Base-by-base conservation (phyloP, 2,888 invertebrate species). In the Cheilosia vulpina region DNA sequence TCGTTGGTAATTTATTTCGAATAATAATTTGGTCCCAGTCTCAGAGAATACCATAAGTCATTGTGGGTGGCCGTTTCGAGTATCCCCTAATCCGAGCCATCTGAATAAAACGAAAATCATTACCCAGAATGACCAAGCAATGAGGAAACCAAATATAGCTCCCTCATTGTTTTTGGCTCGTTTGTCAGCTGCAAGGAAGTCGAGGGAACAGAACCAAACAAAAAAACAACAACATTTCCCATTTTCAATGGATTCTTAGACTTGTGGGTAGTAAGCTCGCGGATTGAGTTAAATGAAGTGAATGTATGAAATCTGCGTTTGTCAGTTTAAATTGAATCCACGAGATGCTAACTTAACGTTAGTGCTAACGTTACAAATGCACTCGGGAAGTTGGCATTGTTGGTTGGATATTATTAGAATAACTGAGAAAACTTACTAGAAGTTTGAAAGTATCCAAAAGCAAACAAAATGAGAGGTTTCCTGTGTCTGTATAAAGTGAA, bases 51-150 rank as follows among this genome's bases (percentile, higher is more conserved):
- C 47, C 57, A 81, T 60, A 77, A 65, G 66, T 50, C 78, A 73
- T 73, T 43, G 57, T 72, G 41, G 55, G 53, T 66, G 72, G 55
- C 21, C 60, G 50, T 17, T 47, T 68, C 19, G n/a, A 83, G 58
- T 66, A 76, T 66, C 66, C 52, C 58, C 57, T 69, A 83, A 73
- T 78, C 50, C 78, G 83, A 78, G 83, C 83, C 83, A 63, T 62
- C 38, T 11, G 38, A 38, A 38, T 4, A 50, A 58, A 50, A 43
- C 7, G 24, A 72, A 17, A 76, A 58, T 69, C 50, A 1, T 50
- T 47, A n/a, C n/a, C 21, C 5, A 55, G 24, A 73, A 43, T 7
- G n/a, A n/a, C 38, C 3, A 38, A 38, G 13, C 38, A 38, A 38
- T 38, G 13, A 38, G 38, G 13, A 38, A 38, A 13, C 13, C 4